Percentiles rank a stretch among this genome's conserved stretches.
Conservation (phyloP, 2,888 invertebrate species). For the Ochropleura plecta region DNA sequence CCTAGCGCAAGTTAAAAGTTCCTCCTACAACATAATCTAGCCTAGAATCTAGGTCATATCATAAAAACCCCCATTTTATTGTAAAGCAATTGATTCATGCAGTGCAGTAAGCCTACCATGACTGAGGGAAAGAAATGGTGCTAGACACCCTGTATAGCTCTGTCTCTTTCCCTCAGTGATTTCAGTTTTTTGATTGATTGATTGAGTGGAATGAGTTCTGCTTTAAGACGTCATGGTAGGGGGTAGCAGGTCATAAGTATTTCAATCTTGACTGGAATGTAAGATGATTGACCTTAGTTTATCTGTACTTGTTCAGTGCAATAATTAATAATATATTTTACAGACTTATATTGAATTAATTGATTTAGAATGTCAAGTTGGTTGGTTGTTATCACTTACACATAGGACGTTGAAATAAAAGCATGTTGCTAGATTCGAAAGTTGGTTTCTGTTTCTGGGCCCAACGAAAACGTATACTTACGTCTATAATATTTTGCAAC, state of each 20-base stretch:
- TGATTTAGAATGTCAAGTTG: neutral
- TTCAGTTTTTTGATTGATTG: too few species aligned
- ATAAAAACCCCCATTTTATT: neutral
- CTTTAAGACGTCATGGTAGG: too few species aligned
- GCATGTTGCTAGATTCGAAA: neutral
- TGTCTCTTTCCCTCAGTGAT: too few species aligned
- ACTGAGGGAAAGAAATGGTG: too few species aligned
- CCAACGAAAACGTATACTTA: too few species aligned
- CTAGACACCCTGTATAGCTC: too few species aligned
- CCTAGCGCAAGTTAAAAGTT: too few species aligned
- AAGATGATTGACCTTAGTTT: conserved; percentile 22
- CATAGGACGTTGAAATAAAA: neutral
- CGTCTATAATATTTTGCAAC: conserved; percentile 20
- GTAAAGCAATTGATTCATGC: conserved; percentile 9
- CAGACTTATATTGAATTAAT: neutral
- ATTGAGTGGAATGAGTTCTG: too few species aligned
- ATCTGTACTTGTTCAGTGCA: conserved; percentile 13
- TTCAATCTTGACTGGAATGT: conserved; percentile 31
- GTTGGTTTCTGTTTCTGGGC: too few species aligned
- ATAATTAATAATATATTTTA: conserved; percentile 4
- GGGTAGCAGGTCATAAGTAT: neutral
- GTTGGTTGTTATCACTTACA: neutral
- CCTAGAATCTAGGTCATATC: too few species aligned
- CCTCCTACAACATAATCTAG: too few species aligned
- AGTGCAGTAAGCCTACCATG: too few species aligned